Evolutionary conservation across 2,113 vertebrate genomes (phyloP).

Genomic region (Bombycilla garrulus): DNA sequence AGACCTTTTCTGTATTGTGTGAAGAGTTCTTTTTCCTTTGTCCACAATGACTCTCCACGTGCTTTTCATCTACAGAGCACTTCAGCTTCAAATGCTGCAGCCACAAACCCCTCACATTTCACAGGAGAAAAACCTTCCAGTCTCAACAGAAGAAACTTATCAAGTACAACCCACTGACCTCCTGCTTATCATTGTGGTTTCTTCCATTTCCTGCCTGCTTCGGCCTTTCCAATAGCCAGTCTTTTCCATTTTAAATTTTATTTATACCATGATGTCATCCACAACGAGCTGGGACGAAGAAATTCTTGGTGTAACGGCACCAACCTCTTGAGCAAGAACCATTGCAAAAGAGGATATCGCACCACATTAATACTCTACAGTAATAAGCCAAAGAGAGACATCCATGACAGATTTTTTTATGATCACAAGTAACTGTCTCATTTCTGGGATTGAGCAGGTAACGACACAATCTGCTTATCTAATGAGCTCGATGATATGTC

Average conservation of each 20-base stretch:
- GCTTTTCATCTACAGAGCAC: neutral
- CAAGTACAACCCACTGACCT: neutral
- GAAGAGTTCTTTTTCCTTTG: neutral
- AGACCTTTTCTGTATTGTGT: neutral
- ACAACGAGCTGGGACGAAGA: neutral
- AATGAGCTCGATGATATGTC: rapidly evolving
- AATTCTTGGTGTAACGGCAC: neutral
- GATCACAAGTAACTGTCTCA: neutral
- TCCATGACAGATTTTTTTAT: neutral
- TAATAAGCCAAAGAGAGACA: neutral
- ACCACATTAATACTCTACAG: neutral
- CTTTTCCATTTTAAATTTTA: neutral
- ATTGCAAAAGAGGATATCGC: neutral
- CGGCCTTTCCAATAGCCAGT: neutral
- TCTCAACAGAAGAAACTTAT: neutral
- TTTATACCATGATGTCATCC: neutral
- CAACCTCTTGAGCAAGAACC: neutral
- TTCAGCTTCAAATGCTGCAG: neutral
- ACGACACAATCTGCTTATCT: neutral
- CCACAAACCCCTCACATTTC: neutral
- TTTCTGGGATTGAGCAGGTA: neutral
- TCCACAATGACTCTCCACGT: rapidly evolving
- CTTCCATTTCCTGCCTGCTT: neutral
- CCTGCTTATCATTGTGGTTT: neutral
- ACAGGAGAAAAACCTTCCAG: neutral